These are phyloP conservation scores for Apogon hyalosoma DNA, from an alignment of 2,797 vertebrate species.

Conservation along the genomic window DNA sequence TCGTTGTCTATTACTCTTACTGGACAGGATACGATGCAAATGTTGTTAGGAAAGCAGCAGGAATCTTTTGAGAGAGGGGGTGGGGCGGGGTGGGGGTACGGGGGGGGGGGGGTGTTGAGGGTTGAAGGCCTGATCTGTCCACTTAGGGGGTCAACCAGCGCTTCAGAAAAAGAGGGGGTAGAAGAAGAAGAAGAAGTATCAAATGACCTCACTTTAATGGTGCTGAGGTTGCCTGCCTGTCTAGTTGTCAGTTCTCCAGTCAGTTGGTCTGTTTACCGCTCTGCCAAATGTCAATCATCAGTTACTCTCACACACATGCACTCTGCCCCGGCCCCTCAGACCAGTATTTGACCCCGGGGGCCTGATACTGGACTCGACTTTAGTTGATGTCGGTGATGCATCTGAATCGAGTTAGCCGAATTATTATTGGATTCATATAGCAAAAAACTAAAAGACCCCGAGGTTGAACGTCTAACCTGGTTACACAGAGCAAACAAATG, in stretches of 20 bases:
- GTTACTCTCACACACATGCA: conserved; percentile 35
- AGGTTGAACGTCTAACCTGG: conserved; percentile 58
- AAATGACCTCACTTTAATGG: conserved; percentile 61
- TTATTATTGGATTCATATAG: conserved; percentile 41
- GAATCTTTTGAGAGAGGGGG: neutral
- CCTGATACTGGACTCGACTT: conserved; percentile 31
- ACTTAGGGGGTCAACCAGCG: conserved; percentile 51
- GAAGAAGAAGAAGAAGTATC: conserved; percentile 42
- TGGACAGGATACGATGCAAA: no score
- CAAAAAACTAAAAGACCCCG: conserved; percentile 40
- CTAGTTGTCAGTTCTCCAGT: conserved; percentile 56
- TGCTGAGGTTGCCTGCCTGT: conserved; percentile 56
- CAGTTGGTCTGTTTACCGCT: conserved; percentile 58
- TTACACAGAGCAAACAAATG: conserved; percentile 62
- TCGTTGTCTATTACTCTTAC: no score
- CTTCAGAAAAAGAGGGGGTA: conserved; percentile 40
- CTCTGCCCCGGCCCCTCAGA: conserved; percentile 17
- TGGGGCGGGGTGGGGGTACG: neutral
- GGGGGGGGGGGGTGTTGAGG: conserved; percentile 8
- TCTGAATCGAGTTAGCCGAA: conserved; percentile 53
- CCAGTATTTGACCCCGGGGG: conserved; percentile 53
- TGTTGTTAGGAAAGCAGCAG: conserved; percentile 2
- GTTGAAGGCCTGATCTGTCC: conserved; percentile 36
- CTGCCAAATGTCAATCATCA: conserved; percentile 75
- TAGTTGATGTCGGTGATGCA: conserved; percentile 40